A percentile compares a stretch with the other conserved stretches of the same genome.
phyloP scores from a whole-genome alignment of 2,113 vertebrate species.

The Plotosus lineatus region DNA sequence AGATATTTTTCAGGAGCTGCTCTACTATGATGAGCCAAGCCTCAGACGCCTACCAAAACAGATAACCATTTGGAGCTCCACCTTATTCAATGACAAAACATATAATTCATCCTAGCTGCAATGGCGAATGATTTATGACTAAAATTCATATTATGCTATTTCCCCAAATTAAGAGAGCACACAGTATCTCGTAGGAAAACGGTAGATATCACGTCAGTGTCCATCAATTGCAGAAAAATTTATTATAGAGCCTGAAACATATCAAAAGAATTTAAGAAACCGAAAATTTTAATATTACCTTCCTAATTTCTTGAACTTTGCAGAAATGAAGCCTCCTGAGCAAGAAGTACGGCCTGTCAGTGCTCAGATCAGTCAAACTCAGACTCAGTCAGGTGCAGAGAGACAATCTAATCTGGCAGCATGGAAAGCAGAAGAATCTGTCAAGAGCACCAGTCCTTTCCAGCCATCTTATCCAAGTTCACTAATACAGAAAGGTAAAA shows the following conservation, averaged over 20 bases:
- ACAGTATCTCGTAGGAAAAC: slow-evolving; percentile 26
- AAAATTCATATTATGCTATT: background rate
- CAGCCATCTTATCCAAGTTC: slow-evolving; percentile 15
- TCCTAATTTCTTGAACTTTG: slow-evolving; percentile 31
- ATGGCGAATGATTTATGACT: too few species aligned
- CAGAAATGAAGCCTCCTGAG: slow-evolving; percentile 40
- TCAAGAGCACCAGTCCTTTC: slow-evolving; percentile 64
- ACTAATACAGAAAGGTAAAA: slow-evolving; percentile 65
- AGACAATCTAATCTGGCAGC: slow-evolving; percentile 60
- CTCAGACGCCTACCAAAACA: too few species aligned
- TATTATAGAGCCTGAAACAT: slow-evolving; percentile 24
- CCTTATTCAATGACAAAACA: too few species aligned
- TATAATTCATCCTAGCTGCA: too few species aligned
- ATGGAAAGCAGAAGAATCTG: slow-evolving; percentile 68
- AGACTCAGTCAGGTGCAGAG: slow-evolving; percentile 53
- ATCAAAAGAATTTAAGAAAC: background rate
- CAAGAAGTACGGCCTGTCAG: slow-evolving; percentile 20
- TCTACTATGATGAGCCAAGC: too few species aligned
- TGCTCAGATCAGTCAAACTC: slow-evolving; percentile 43
- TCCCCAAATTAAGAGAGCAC: slow-evolving; percentile 8
- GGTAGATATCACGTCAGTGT: slow-evolving; percentile 31
- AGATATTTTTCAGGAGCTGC: too few species aligned
- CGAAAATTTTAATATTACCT: slow-evolving; percentile 32
- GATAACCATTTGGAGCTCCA: too few species aligned
- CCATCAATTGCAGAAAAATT: slow-evolving; percentile 17